A percentile compares a stretch with the other conserved stretches of the same genome.
phyloP scores from a whole-genome alignment of 2,888 invertebrate species.

The Macrosiphum euphorbiae region DNA sequence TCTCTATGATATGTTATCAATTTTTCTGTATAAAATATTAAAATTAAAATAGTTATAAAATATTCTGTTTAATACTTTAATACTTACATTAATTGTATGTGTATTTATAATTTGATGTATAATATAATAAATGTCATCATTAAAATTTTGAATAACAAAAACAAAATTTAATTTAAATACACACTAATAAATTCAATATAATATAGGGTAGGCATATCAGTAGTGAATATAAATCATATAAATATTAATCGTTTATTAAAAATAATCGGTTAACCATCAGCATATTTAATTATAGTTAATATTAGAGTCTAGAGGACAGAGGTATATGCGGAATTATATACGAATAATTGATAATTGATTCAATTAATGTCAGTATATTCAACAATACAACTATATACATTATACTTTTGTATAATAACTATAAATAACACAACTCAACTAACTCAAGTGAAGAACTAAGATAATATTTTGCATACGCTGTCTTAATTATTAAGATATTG shows the following conservation, averaged over 20 bases:
- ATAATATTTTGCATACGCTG: not conserved
- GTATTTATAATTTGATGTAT: not conserved
- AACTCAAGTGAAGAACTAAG: not conserved
- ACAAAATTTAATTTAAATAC: not conserved
- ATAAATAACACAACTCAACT: not conserved
- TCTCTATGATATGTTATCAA: not conserved
- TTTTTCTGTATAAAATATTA: not conserved
- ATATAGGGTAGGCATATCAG: not conserved
- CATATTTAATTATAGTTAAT: not conserved
- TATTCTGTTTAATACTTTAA: not conserved
- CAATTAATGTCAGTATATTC: not conserved
- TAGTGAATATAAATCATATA: not conserved
- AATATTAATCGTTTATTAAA: not conserved
- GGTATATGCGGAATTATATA: not conserved
- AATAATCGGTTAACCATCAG: not conserved
- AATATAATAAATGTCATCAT: not conserved
- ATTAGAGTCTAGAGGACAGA: not conserved
- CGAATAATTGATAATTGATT: not conserved
- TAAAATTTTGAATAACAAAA: not conserved
- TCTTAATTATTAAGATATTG: not conserved
- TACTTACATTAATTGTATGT: not conserved
- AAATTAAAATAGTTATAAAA: not conserved
- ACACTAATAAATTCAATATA: not conserved
- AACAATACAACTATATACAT: not conserved
- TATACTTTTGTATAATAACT: not conserved